phyloP scores from a whole-genome alignment of 1,140 invertebrate species.

The Drosophila equinoxialis region DNA sequence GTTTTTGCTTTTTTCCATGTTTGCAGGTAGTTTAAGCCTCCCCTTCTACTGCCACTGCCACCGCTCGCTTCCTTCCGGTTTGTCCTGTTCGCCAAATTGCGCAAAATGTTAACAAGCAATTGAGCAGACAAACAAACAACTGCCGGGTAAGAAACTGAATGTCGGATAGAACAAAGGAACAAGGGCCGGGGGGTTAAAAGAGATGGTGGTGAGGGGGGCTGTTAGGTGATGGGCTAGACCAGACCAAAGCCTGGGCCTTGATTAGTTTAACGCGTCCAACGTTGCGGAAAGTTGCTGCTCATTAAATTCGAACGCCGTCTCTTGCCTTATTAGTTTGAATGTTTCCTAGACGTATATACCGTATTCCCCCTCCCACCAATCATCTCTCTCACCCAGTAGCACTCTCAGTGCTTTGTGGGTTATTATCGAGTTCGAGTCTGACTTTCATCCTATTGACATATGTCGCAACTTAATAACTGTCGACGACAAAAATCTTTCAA shows the following conservation, averaged over 20 bases:
- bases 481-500: slow-evolving; percentile 73
- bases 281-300: slow-evolving; percentile 78
- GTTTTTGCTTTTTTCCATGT: slow-evolving; percentile 77
- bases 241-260: slow-evolving; percentile 52
- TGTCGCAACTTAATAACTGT: slow-evolving; percentile 76
- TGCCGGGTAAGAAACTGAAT: slow-evolving; percentile 33
- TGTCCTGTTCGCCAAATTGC: slow-evolving; percentile 65
- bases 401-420: slow-evolving; percentile 33
- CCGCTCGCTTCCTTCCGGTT: not conserved
- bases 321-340: slow-evolving; percentile 72
- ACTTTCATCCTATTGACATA: slow-evolving; percentile 71
- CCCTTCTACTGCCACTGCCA: not conserved
- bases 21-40: slow-evolving; percentile 72
- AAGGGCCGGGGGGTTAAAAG: not conserved
- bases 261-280: slow-evolving; percentile 79
- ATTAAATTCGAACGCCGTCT: slow-evolving; percentile 74
- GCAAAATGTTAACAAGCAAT: slow-evolving; percentile 81
- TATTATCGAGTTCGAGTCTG: slow-evolving; percentile 40
- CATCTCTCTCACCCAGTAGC: slow-evolving; percentile 8
- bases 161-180: slow-evolving; percentile 17
- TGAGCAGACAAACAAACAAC: slow-evolving; percentile 80
- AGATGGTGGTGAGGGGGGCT: not conserved
- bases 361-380: not conserved
- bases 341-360: slow-evolving; percentile 29
- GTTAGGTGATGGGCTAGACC: not conserved